Evolutionary conservation across 2,797 vertebrate species (phyloP).

Genomic region (Numenius phaeopus): DNA sequence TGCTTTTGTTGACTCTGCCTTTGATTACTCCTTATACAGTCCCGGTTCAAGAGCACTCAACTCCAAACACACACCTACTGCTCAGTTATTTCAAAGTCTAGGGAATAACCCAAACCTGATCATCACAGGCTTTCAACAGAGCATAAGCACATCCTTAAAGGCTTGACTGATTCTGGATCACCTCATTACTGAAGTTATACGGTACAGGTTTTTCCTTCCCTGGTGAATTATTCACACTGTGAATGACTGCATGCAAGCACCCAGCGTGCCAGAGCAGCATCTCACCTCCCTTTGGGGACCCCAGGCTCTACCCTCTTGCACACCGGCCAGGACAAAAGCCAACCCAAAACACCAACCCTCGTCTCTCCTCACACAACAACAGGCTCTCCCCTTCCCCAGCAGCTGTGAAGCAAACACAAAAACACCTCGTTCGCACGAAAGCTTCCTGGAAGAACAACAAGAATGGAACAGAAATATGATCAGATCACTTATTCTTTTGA

Average conservation of each 20-base stretch:
- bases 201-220: background rate
- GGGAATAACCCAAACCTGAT: background rate
- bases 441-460: background rate
- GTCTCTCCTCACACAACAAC: background rate
- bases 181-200: background rate
- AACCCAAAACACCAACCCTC: background rate
- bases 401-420: background rate
- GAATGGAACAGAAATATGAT: background rate
- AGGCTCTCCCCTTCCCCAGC: background rate
- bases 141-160: constrained; percentile 2
- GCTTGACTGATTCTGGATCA: constrained; percentile 2
- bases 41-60: background rate
- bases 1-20: background rate
- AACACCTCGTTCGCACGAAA: background rate
- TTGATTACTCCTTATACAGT: constrained; percentile 17
- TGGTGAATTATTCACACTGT: background rate
- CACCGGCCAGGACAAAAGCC: background rate
- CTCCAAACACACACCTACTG: background rate
- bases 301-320: background rate
- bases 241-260: background rate
- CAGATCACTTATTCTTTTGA: background rate
- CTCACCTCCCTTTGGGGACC: background rate
- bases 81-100: constrained; percentile 15
- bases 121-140: constrained; percentile 24
- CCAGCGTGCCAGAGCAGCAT: background rate